Base-by-base conservation (phyloP, 35 echinoderm and acorn worm species). In the Heliocidaris tuberculata region DNA sequence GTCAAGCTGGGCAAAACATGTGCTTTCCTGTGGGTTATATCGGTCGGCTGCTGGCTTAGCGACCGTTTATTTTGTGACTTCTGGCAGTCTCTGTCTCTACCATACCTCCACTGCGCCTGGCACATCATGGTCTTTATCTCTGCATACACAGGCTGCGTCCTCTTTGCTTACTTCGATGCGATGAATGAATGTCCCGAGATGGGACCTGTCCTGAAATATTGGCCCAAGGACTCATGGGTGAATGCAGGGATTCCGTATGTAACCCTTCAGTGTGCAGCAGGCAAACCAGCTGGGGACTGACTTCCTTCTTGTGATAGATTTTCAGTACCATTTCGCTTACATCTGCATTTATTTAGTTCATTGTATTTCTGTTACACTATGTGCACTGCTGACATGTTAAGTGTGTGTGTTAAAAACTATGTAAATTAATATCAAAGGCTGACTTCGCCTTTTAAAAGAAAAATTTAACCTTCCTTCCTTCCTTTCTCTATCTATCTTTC, bases 81-180 rank as follows among this genome's bases (percentile, higher is more conserved):
- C 47, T 99, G 98, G 98, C 97, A 96, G 85, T 95, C 59, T 0
- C 12, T 97, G 4, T 97, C 96, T 6, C 95, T 99, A 85, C 98
- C 98, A 32, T 99, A 99, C 50, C 98, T 99, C 13, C 98, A 99
- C 95, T 96, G 98, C 65, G 93, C 97, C 95, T 99, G 98, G 98
- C 98, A 99, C 93, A 96, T 99, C 86, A 86, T 99, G 48, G 97
- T 99, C 32, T 97, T 99, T 32, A 93, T 97, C 89, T 96, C 97
- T 1, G 97, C 96, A 2, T 99, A 99, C 98, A 95, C 96, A 9
- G 92, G 65, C 31, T 94, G 95, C 42, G 97, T 99, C 19, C 94
- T 99, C 93, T 97, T 99, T 50, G 95, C 98, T 11, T 99, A 97
- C 93, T 97, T 99, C 30, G 98, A 99, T 31, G 98, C 98, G 19